These are phyloP conservation scores for Trissolcus japonicus DNA, from an alignment of 2,888 invertebrate species.

Conservation along the genomic window DNA sequence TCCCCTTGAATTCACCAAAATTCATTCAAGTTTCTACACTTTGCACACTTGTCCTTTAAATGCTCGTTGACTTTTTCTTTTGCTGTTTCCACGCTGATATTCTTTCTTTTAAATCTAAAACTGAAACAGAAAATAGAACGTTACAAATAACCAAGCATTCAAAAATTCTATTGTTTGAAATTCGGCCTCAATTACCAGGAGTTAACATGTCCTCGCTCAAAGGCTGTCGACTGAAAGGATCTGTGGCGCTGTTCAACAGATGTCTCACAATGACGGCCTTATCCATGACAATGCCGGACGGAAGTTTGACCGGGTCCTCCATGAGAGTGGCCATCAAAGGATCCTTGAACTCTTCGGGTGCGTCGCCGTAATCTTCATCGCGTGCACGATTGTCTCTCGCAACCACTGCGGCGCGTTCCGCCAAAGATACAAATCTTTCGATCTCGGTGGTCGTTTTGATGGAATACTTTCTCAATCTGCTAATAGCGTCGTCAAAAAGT, in stretches of 20 bases:
- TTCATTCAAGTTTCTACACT: slow-evolving; percentile 5
- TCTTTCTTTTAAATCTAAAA: slow-evolving; percentile 88
- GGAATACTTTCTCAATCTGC: slow-evolving; percentile 86
- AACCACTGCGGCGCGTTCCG: slow-evolving; percentile 87
- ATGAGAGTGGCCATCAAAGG: slow-evolving; percentile 98
- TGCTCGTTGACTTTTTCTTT: slow-evolving; percentile 78
- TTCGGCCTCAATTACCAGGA: slow-evolving; percentile 81
- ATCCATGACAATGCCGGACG: slow-evolving; percentile 94
- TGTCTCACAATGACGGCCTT: slow-evolving; percentile 94
- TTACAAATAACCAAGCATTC: not conserved
- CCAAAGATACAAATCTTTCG: slow-evolving; percentile 88
- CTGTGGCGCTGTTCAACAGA: slow-evolving; percentile 95
- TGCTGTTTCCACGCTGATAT: slow-evolving; percentile 92
- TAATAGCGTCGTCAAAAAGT: slow-evolving; percentile 93
- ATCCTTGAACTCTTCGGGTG: slow-evolving; percentile 97
- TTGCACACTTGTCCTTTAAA: slow-evolving; percentile 47
- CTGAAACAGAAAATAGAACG: slow-evolving; percentile 76
- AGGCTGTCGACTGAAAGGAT: slow-evolving; percentile 98
- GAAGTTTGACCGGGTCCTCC: slow-evolving; percentile 95
- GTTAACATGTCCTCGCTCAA: slow-evolving; percentile 95
- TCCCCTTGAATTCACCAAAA: slow-evolving; percentile 5
- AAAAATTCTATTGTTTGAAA: not conserved
- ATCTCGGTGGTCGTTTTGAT: slow-evolving; percentile 92
- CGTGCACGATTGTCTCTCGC: slow-evolving; percentile 87
- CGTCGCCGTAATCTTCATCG: slow-evolving; percentile 95